A percentile compares a stretch with the other conserved stretches of the same genome.
phyloP scores from a whole-genome alignment of 2,113 vertebrate genomes.

The Euleptes europaea region DNA sequence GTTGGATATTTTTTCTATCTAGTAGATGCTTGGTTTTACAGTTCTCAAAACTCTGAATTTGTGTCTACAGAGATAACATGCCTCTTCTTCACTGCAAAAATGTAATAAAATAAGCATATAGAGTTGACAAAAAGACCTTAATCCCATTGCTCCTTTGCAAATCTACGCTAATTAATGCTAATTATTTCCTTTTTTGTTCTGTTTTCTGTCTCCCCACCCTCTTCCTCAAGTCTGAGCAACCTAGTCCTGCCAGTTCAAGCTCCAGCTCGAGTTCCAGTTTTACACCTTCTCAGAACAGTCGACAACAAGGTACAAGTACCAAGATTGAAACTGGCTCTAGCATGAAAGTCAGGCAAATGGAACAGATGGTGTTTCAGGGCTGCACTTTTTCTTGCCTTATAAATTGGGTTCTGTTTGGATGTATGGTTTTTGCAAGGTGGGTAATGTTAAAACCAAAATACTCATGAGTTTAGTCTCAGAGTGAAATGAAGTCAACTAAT shows the following conservation, averaged over 20 bases:
- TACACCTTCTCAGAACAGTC: slow-evolving; percentile 84
- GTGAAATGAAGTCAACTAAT: no score
- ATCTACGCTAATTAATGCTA: slow-evolving; percentile 21
- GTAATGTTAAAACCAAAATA: background rate
- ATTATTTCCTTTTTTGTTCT: slow-evolving; percentile 45
- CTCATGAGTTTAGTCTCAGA: no score
- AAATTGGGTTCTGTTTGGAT: slow-evolving; percentile 47
- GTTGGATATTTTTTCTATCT: no score
- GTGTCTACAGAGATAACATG: no score
- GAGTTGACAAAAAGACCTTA: no score
- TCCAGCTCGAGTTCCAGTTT: slow-evolving; percentile 90
- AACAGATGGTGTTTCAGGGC: slow-evolving; percentile 43
- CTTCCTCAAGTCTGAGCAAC: slow-evolving; percentile 86
- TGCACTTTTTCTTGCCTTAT: slow-evolving; percentile 42
- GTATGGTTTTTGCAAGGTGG: background rate
- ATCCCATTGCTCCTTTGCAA: no score
- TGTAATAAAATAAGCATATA: no score
- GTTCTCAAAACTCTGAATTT: no score
- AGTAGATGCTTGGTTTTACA: no score
- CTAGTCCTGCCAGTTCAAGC: slow-evolving; percentile 93
- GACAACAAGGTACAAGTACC: slow-evolving; percentile 88
- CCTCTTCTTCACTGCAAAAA: no score
- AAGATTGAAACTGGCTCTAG: slow-evolving; percentile 7
- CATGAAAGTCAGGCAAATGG: slow-evolving; percentile 19
- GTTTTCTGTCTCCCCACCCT: slow-evolving; percentile 23